phyloP scores from a whole-genome alignment of 2,888 invertebrate species.

The Tipula vernalis region DNA sequence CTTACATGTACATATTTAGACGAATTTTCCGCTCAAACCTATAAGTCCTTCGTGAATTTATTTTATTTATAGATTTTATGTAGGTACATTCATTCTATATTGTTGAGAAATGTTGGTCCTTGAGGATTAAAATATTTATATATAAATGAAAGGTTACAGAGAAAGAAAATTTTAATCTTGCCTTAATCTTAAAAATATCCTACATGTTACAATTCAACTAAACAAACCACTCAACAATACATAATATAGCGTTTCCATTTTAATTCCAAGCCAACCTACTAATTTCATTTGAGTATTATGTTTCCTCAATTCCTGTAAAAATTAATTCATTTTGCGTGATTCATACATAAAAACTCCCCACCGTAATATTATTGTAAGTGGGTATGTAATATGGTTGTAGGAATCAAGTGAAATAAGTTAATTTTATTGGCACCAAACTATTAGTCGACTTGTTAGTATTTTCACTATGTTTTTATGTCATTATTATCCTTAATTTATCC shows the following conservation, averaged over 20 bases:
- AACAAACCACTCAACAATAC: no score
- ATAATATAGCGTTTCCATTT: no score
- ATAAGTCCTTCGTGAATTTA: neutral
- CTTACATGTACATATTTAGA: neutral
- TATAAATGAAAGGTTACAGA: neutral
- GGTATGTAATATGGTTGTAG: neutral
- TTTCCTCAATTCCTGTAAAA: neutral
- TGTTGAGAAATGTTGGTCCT: neutral
- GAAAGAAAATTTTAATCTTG: neutral
- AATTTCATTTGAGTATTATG: neutral
- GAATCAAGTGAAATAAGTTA: neutral
- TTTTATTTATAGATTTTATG: neutral
- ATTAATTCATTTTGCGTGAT: neutral
- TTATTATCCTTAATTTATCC: neutral
- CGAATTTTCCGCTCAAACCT: neutral
- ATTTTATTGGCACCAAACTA: neutral
- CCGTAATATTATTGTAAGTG: neutral
- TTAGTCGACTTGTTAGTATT: neutral
- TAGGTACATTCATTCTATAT: neutral
- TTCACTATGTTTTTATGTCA: neutral
- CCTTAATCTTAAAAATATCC: neutral
- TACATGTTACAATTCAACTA: no score
- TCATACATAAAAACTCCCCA: neutral
- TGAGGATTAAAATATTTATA: neutral
- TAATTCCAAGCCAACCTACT: no score